Evolutionary conservation across 2,113 vertebrate species (phyloP).

Genomic region (Struthio camelus): DNA sequence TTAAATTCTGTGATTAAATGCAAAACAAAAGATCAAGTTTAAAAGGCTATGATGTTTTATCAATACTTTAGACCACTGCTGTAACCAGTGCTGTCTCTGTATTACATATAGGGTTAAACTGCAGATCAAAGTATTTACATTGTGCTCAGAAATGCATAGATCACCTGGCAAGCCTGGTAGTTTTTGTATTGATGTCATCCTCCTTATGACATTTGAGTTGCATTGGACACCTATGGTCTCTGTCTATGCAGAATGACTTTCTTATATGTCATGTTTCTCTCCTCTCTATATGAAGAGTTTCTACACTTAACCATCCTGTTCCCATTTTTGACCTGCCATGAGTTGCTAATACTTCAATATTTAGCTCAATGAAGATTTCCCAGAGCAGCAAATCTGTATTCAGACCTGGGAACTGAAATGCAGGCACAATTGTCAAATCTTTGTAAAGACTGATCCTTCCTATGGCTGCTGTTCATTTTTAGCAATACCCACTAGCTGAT

Average conservation of each 20-base stretch:
- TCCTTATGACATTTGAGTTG: background rate
- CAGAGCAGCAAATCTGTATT: background rate
- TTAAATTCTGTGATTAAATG: background rate
- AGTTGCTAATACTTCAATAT: background rate
- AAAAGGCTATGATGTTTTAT: background rate
- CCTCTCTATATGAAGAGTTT: background rate
- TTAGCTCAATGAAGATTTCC: background rate
- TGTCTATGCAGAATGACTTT: background rate
- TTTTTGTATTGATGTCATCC: background rate
- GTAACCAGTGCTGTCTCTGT: background rate
- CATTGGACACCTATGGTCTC: background rate
- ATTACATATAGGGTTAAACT: background rate
- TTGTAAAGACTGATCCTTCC: background rate
- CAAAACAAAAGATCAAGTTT: too few relatives aligned
- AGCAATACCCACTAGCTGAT: background rate
- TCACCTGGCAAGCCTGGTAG: background rate
- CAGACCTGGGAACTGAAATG: background rate
- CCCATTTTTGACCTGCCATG: background rate
- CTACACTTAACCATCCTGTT: background rate
- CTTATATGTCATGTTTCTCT: background rate
- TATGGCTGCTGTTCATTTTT: background rate
- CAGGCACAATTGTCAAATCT: background rate
- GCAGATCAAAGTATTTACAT: background rate
- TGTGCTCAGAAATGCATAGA: fast-evolving
- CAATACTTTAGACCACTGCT: background rate